Evolutionary conservation across 2,113 vertebrate species (phyloP), one percentile per base, ranked within the genome.

Genomic region (Alligator mississippiensis): DNA sequence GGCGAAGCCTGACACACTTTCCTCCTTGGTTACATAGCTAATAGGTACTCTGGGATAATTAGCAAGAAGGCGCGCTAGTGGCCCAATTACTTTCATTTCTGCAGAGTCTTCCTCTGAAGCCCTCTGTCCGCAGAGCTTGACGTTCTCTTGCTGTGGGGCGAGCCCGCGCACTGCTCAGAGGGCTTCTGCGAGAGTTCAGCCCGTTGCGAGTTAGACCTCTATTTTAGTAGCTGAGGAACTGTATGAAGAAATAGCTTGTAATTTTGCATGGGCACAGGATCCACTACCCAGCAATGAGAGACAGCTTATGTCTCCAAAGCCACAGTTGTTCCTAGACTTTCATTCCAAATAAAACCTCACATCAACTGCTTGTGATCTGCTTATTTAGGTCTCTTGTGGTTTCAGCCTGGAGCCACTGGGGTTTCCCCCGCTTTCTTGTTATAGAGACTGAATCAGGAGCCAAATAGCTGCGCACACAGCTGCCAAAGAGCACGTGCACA

Each of bases 11-110:
- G 94, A 95, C 93, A 88, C 54, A 25, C 92, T 97, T 96, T 97
- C 87, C 92, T 94, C 92, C 93, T 84, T 88, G 81, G 95, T 96
- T 95, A 84, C 89, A 59, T 47, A 95, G 94, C 82, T 93, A 95
- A 97, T 89, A 75, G 90, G 75, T 89, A 64, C 94, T 82, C 87
- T 84, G 96, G 91, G 90, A 83, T 97, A 92, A 94, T 97, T 95
- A 96, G 84, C 72, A 11, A 96, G 93, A 92, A 96, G 94, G 85
- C 82, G 84, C 59, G 94, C 90, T 87, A 78, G 3, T 90, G 96
- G 87, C 86, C 87, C 92, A 63, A 79, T 91, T 92, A 59, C 79
- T 84, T 77, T 92, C 90, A 47, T 47, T 89, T 90, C 80, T 92
- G 22, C 70, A 82, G 93, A 84, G 93, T 95, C 95, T 88, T 68